Evolutionary conservation across 2,888 invertebrate genomes (phyloP), one percentile per base, ranked within the genome.

Genomic region (Imbricaverruca yamaguchii): DNA sequence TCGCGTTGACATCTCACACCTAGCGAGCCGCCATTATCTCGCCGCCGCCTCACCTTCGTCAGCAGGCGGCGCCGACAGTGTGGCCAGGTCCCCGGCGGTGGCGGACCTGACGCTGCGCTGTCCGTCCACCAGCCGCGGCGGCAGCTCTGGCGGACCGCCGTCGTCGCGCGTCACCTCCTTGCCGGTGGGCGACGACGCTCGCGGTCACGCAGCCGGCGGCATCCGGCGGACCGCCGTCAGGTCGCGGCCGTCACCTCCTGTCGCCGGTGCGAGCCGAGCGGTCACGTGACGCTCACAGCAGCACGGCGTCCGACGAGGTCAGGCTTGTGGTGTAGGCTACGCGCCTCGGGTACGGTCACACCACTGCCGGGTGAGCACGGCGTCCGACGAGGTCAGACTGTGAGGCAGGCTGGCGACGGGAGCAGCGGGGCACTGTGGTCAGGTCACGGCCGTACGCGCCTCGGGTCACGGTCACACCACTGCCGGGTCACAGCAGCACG

Each of bases 91-190:
- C 3, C 53, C 74, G 74, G 53, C 74, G 53, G 15, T 53, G 9
- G 74, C 1, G 53, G 74, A 1, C 86, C 88, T 15, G 87, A 87
- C 9, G 85, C 87, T 12, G 84, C 87, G 81, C 81, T 88, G 25
- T 88, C 88, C 83, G 86, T 87, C 81, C 87, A 88, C n/a, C n/a
- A 23, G 65, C 23, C 65, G 65, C 65, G 65, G 65, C 65, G 65
- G 65, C 65, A 65, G 23, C 65, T 65, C 65, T 1, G 65, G 65
- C 23, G 65, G 65, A 3, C n/a, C 65, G n/a, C 65, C 65, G 18
- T 65, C 65, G n/a, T 65, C 65, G 65, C 23, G 65, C n/a, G 65
- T 10, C 10, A 8, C n/a, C 12, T 39, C 53, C 53, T 12, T n/a
- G n/a, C n/a, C n/a, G n/a, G n/a, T n/a, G n/a, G n/a, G n/a, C n/a